Evolutionary conservation across 2,797 vertebrate genomes (phyloP), one percentile per base, ranked within the genome.

Genomic region (Silurus aristotelis): DNA sequence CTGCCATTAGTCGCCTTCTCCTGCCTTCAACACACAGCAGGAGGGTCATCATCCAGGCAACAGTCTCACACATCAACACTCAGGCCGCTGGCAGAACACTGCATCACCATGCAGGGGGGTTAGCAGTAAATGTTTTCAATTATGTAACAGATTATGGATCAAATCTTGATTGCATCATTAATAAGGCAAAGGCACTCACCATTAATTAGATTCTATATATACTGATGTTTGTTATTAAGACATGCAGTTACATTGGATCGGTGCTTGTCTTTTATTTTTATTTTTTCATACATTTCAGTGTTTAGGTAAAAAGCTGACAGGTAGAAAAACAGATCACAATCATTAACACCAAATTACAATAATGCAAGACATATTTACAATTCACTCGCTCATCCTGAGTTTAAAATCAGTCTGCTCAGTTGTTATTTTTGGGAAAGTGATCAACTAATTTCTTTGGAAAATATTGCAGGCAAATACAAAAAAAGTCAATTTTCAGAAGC

Each of bases 1-100:
- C 48, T 67, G 31, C 83, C 75, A 77, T 84, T 77, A 84, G 71
- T 83, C 22, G 75, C 63, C 70, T 43, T 77, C 61, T 43, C 52
- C 71, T 83, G 58, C 58, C 72, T 66, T 63, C 60, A 76, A 48
- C 72, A 52, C 60, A 7, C 58, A 83, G 82, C 82, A 76, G 61
- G 71, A 63, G 27, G 71, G 25, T 76, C 71, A 83, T 83, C 71
- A 83, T 61, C 56, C 82, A 75, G 43, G 68, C 79, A 67, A 17
- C 70, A 75, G 60, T n/a, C 17, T 63, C 46, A 63, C 58, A 75
- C 58, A 48, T 52, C 48, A 76, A 76, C 60, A 52, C 48, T 38
- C 61, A 25, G 31, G 61, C 48, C 20, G 31, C 48, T 38, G 55
- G 66, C 61, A 67, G n/a, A 66, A 27, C 61, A 66, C 13, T 67